Conservation (phyloP, 1,140 invertebrate species). For the Trachelipus rathkii region DNA sequence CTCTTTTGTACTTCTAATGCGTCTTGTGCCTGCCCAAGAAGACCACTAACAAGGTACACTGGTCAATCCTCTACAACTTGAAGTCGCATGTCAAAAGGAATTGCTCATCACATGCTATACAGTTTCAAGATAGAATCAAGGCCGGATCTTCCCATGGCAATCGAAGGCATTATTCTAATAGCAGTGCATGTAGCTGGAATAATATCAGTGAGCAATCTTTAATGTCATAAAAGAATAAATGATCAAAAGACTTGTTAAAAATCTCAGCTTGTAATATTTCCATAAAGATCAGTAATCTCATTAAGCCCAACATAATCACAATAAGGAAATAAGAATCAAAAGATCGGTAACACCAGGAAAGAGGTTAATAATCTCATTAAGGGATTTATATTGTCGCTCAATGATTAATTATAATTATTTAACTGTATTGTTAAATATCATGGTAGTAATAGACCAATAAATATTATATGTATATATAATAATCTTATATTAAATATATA, state of each 20-base stretch:
- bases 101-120: constrained; percentile 1
- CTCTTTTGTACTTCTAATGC: constrained; percentile 4
- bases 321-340: too few relatives aligned
- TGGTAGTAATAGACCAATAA: too few relatives aligned
- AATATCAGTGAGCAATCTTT: neutral
- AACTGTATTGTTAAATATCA: too few relatives aligned
- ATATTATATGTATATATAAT: too few relatives aligned
- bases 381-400: too few relatives aligned
- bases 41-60: constrained; percentile 14
- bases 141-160: constrained; percentile 9
- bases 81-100: constrained; percentile 18
- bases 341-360: too few relatives aligned
- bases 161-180: constrained; percentile 17
- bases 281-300: too few relatives aligned
- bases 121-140: constrained; percentile 28
- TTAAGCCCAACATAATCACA: too few relatives aligned
- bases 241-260: neutral
- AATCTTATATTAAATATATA: too few relatives aligned
- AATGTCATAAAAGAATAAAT: constrained; percentile 13
- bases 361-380: too few relatives aligned
- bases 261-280: too few relatives aligned
- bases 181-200: constrained; percentile 6
- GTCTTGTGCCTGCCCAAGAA: constrained; percentile 22
- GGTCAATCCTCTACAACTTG: constrained; percentile 1
- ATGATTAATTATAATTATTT: too few relatives aligned